Evolutionary conservation across 2,797 vertebrate species (phyloP), one percentile per base, ranked within the genome.

Genomic region (Galaxias olidus): DNA sequence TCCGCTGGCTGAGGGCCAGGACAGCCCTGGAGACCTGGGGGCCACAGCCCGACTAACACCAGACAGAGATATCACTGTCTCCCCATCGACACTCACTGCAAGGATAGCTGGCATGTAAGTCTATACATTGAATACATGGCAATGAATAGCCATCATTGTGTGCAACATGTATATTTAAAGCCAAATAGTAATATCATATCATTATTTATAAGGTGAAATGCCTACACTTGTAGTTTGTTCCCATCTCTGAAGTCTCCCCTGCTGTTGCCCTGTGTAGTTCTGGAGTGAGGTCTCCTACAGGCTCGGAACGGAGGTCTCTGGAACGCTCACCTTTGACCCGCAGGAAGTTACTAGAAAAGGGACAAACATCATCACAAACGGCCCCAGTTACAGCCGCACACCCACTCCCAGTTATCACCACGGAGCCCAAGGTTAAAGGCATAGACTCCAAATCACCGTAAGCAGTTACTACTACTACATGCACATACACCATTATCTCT

Each of bases 41-140:
- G 79, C 87, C 48, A 71, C 77, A 30, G 82, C 84, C 42, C 63
- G 82, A 81, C 92, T 86, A 78, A 86, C 86, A 87, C 87, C 71
- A 69, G 94, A 96, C 73, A 90, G 91, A 70, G 93, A 95, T 73
- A 83, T 87, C 80, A 78, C 89, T 42, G 77, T 87, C 71, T 90
- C 89, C 64, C 82, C 93, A 71, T 90, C 93, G 85, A 87, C 89
- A 63, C 91, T 92, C 73, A 89, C 93, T 87, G 85, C 92, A 90
- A 90, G 93, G 87, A 88, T 90, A 85, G 91, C 92, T 86, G 84
- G 90, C 89, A 86, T 93, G 97, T 99, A 94, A 93, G 96, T 93
- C 79, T 87, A 80, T 45, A 41, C 81, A 5, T 9, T 52, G 30
- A 30, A 6, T 30, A 30, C 30, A 30, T 30, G 30, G 30, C 30